These are phyloP conservation scores for Yoshiicerus persimilis DNA, from an alignment of 1,140 invertebrate species.

Conservation along the genomic window DNA sequence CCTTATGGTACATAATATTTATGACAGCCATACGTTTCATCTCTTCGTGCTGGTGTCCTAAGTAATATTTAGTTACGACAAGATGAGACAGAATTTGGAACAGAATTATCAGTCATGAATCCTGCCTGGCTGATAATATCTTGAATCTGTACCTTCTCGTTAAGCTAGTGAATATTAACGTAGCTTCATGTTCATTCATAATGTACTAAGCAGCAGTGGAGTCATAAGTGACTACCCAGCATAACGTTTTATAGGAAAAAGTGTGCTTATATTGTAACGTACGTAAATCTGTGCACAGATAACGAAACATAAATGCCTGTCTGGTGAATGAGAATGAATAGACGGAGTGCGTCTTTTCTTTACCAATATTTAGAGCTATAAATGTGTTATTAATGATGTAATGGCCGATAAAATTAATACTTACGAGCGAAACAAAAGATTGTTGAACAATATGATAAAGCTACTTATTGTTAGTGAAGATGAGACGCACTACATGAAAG, in stretches of 20 bases:
- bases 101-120: constrained; percentile 3
- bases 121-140: not conserved
- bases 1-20: not conserved
- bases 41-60: not conserved
- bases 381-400: not conserved
- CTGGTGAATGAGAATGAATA: too few species aligned
- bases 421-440: not conserved
- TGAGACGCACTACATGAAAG: not conserved
- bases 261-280: not conserved
- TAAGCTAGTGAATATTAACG: too few species aligned
- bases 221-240: too few species aligned
- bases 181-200: too few species aligned
- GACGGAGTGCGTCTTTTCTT: not conserved
- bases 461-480: not conserved
- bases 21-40: not conserved
- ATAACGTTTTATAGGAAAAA: too few species aligned
- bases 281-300: not conserved
- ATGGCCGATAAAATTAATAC: not conserved
- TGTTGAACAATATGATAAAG: not conserved
- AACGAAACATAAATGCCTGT: not conserved
- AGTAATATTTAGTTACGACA: not conserved
- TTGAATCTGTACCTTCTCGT: not conserved
- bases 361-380: not conserved
- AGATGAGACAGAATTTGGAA: not conserved
- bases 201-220: too few species aligned